These are phyloP conservation scores for Drosophila tani DNA, from an alignment of 1,140 invertebrate species.

Conservation along the genomic window DNA sequence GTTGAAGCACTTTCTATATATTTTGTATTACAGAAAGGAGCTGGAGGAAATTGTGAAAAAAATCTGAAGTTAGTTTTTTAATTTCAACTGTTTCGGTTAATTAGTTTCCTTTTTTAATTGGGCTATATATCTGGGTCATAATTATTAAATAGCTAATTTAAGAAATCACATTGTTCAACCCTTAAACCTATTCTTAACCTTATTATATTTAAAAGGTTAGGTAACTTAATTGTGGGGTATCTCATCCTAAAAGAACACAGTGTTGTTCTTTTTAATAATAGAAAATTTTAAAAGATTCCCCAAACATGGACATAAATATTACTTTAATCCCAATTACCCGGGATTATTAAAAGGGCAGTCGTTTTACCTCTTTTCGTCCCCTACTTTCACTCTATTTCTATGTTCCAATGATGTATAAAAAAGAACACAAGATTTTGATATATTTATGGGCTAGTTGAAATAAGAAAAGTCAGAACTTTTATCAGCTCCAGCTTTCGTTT, in stretches of 20 bases:
- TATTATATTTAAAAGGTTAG: too few species aligned
- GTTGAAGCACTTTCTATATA: slow-evolving; percentile 11
- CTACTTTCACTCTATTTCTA: slow-evolving; percentile 5
- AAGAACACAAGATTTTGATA: slow-evolving; percentile 62
- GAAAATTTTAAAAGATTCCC: slow-evolving; percentile 7
- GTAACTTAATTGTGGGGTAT: too few species aligned
- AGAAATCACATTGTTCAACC: too few species aligned
- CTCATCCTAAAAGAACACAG: not conserved
- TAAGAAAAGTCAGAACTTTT: slow-evolving; percentile 40
- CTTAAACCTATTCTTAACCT: too few species aligned
- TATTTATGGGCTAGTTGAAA: slow-evolving; percentile 68
- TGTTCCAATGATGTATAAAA: slow-evolving; percentile 34
- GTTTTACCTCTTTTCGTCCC: slow-evolving; percentile 21
- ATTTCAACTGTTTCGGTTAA: slow-evolving; percentile 1
- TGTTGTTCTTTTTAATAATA: not conserved
- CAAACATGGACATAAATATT: slow-evolving; percentile 43
- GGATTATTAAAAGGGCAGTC: slow-evolving; percentile 44
- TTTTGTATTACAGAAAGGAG: not conserved
- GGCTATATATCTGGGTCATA: not conserved
- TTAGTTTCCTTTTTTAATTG: not conserved
- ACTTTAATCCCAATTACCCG: slow-evolving; percentile 51
- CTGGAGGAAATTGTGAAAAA: not conserved
- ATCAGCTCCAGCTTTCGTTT: slow-evolving; percentile 56
- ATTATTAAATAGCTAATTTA: not conserved
- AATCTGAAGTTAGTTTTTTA: not conserved